Conservation (phyloP, 2,797 vertebrate genomes). For the Chrosomus eos region DNA sequence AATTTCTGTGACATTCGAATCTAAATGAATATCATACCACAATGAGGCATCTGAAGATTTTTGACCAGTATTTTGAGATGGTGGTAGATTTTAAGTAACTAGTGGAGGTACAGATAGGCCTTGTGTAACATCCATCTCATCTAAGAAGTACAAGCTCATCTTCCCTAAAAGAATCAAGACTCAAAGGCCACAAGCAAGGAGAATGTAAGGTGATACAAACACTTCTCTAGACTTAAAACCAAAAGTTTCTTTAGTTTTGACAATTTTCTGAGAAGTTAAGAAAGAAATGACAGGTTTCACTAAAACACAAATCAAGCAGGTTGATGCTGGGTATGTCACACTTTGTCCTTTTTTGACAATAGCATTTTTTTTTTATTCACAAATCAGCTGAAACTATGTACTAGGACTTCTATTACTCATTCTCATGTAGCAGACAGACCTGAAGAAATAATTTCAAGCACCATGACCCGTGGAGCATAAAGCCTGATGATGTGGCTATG, state of each 20-base stretch:
- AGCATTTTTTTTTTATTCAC: not conserved
- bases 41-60: slow-evolving; percentile 22
- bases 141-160: slow-evolving; percentile 15
- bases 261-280: not conserved
- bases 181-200: slow-evolving; percentile 1
- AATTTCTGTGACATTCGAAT: not conserved
- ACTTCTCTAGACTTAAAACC: slow-evolving; percentile 6
- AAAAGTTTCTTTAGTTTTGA: slow-evolving; percentile 17
- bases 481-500: slow-evolving; percentile 6
- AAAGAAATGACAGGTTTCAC: not conserved
- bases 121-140: slow-evolving; percentile 13
- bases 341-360: slow-evolving; percentile 1
- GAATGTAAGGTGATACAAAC: slow-evolving; percentile 1
- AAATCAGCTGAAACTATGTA: not conserved
- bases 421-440: not conserved
- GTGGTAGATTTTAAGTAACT: not conserved
- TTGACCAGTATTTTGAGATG: not conserved
- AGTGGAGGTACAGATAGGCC: not conserved
- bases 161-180: slow-evolving; percentile 12
- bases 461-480: not conserved
- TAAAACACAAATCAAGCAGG: slow-evolving; percentile 6
- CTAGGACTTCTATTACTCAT: not conserved
- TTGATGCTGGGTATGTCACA: not conserved
- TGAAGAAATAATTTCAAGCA: slow-evolving; percentile 22
- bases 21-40: not conserved